Conservation (phyloP, 2,797 vertebrate genomes). For the Sebastes vulpes region DNA sequence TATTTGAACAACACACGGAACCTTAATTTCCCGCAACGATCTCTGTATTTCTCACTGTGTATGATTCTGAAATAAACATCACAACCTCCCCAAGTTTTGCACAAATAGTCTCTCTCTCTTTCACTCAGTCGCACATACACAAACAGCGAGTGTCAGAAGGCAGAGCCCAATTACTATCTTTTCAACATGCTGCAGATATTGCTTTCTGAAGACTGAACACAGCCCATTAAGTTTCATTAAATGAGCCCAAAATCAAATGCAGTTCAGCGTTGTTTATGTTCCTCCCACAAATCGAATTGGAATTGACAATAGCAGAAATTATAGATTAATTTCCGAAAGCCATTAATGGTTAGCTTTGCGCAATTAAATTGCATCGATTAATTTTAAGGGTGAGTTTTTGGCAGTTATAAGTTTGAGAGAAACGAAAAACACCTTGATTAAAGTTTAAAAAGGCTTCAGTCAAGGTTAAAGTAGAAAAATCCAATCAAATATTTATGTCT, state of each 20-base stretch:
- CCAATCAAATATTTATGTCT: neutral
- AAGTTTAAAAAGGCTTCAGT: constrained; percentile 5
- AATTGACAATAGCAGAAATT: constrained; percentile 37
- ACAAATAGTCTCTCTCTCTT: neutral
- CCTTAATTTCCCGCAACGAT: constrained; percentile 21
- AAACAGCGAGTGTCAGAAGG: constrained; percentile 3
- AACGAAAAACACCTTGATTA: neutral
- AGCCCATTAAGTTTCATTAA: constrained; percentile 68
- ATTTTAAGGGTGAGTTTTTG: neutral
- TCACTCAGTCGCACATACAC: constrained; percentile 2
- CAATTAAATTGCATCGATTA: constrained; percentile 16
- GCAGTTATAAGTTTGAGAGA: neutral
- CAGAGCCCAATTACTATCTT: constrained; percentile 39
- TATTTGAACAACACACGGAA: constrained; percentile 12
- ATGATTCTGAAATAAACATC: constrained; percentile 31
- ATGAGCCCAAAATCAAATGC: constrained; percentile 60
- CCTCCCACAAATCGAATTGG: constrained; percentile 32
- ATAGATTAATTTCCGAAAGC: constrained; percentile 10
- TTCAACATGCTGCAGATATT: constrained; percentile 35
- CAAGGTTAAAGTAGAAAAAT: constrained; percentile 1
- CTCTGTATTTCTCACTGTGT: neutral
- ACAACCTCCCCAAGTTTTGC: constrained; percentile 5
- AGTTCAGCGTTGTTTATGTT: constrained; percentile 46
- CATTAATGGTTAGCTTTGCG: constrained; percentile 27
- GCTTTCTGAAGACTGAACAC: constrained; percentile 47